Conservation (phyloP, 2,113 vertebrate species). For the Aspiorhynchus laticeps region DNA sequence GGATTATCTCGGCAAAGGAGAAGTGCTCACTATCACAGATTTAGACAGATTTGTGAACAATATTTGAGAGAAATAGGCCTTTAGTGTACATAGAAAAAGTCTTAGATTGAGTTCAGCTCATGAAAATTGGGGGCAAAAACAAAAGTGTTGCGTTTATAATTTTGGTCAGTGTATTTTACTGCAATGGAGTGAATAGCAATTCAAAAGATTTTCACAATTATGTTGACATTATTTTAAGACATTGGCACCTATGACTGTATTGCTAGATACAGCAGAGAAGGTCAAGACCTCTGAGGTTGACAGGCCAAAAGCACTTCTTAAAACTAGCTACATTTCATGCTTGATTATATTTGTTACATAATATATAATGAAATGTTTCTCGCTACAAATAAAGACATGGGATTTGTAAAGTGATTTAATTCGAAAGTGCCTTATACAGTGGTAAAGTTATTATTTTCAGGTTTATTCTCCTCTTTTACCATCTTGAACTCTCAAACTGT, state of each 20-base stretch:
- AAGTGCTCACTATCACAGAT: too few species aligned
- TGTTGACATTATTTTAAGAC: not conserved
- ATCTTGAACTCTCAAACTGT: not conserved
- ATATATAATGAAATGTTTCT: not conserved
- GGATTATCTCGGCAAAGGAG: too few species aligned
- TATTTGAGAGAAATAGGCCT: too few species aligned
- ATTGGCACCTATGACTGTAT: not conserved
- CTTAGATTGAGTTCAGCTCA: too few species aligned
- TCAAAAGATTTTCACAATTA: not conserved
- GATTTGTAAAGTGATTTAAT: too few species aligned
- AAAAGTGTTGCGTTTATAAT: too few species aligned
- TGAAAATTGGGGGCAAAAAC: too few species aligned
- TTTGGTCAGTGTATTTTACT: too few species aligned
- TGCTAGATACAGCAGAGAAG: not conserved
- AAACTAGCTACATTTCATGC: not conserved
- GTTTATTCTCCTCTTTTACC: not conserved
- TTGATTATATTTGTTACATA: not conserved
- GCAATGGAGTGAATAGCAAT: not conserved
- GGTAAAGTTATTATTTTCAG: not conserved
- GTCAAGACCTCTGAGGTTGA: not conserved
- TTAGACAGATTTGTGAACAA: too few species aligned
- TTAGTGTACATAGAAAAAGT: too few species aligned
- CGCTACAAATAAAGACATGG: too few species aligned
- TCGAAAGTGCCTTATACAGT: not conserved
- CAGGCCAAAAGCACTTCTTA: not conserved